Base-by-base conservation (phyloP, 2,113 vertebrate genomes). In the Crotalus helleri region DNA sequence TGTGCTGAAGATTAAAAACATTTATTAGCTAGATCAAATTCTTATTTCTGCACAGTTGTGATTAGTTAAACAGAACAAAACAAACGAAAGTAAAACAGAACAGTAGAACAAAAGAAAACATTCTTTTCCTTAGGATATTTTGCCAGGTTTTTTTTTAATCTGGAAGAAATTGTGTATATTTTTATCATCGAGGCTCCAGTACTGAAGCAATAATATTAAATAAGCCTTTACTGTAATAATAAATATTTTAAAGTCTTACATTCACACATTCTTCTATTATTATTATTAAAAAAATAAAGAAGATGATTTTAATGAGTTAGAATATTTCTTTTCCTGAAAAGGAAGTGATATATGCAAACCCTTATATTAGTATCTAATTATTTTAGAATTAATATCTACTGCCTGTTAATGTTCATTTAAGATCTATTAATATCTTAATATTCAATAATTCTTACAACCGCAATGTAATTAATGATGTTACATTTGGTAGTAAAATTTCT, bases 201-300 rank as follows among this genome's bases (percentile, higher is more conserved):
- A 15, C 51, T 55, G 33, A 85, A 59, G 44, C n/a, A 51, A 90
- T 51, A 44, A 88, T 10, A 44, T 59, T 55, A 88, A 81, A 57
- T 6, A 74, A 55, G 69, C 5, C 53, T 88, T 21, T 26, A 49
- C 81, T 85, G 11, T 58, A 44, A 81, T 33, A 59, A 85, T 6
- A 58, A 33, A 90, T 13, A n/a, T 6, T 58, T 7, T 59, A 29
- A 74, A 19, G 61, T 95, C 94, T 88, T 93, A 61, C 53, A 24
- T 88, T 15, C 15, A 3, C 1, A 21, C 33, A 93, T 4, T 3
- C n/a, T 0, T 51, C 51, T 12, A 81, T 8, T 39, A 92, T 44
- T 23, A 26, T 57, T 26, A 39, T 39, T 39, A 49, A 49, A 0
- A 29, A 64, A 91, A 61, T 51, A 93, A 91, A 24, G 8, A 8